phyloP scores from a whole-genome alignment of 2,113 vertebrate genomes.

The Gobiocypris rarus region DNA sequence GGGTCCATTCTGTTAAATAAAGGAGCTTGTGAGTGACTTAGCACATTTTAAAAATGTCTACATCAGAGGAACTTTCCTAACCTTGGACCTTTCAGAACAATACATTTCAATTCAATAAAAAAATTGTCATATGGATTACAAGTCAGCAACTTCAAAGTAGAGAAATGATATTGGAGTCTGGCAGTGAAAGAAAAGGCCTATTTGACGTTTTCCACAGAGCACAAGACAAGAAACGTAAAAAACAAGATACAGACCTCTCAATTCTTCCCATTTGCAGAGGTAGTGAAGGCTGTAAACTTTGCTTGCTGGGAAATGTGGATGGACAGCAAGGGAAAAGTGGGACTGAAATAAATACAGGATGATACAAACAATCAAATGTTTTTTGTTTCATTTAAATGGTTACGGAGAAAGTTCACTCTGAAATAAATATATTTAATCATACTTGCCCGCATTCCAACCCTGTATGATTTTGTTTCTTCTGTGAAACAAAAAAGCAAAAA shows the following conservation, averaged over 20 bases:
- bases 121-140: background rate
- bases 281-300: background rate
- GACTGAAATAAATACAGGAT: background rate
- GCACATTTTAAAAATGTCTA: background rate
- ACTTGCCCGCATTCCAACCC: background rate
- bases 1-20: background rate
- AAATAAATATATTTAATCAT: background rate
- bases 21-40: background rate
- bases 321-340: background rate
- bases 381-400: background rate
- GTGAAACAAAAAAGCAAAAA: background rate
- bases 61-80: background rate
- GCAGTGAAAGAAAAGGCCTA: background rate
- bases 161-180: conserved; percentile 6
- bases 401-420: background rate
- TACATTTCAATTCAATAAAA: background rate
- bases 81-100: conserved; percentile 16
- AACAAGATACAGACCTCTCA: conserved; percentile 2
- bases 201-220: background rate
- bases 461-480: background rate
- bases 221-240: background rate
- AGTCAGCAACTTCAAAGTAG: background rate
- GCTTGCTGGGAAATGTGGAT: background rate
- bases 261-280: background rate
- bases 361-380: background rate